These are phyloP conservation scores for Cinara cedri DNA, from an alignment of 2,888 invertebrate species.

Conservation along the genomic window DNA sequence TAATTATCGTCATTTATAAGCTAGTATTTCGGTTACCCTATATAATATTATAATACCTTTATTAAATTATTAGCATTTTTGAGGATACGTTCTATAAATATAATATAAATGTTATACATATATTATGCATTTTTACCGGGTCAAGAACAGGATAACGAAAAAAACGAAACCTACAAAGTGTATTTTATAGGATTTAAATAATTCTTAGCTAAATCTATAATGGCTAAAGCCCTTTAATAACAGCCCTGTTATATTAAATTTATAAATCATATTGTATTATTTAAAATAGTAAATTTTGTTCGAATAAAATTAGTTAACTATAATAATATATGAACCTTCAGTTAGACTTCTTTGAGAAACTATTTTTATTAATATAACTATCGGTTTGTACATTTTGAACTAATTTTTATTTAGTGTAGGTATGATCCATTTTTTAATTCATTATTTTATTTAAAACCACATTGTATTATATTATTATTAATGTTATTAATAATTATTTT, in stretches of 20 bases:
- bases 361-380: slow-evolving; percentile 31
- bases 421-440: too few species aligned
- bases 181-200: slow-evolving; percentile 47
- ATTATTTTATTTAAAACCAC: too few species aligned
- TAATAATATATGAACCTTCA: too few species aligned
- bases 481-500: too few species aligned
- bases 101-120: background rate
- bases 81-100: slow-evolving; percentile 38
- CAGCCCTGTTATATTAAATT: slow-evolving; percentile 11
- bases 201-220: slow-evolving; percentile 23
- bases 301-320: too few species aligned
- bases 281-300: slow-evolving; percentile 38
- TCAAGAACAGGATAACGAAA: slow-evolving; percentile 44
- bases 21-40: slow-evolving; percentile 7
- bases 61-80: slow-evolving; percentile 51
- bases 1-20: too few species aligned
- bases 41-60: slow-evolving; percentile 28
- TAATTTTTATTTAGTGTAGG: too few species aligned
- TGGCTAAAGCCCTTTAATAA: slow-evolving; percentile 15
- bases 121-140: slow-evolving; percentile 2
- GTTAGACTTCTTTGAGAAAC: too few species aligned
- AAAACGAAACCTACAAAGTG: slow-evolving; percentile 46
- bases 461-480: too few species aligned
- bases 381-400: too few species aligned
- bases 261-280: background rate